Conservation (phyloP, 2,888 invertebrate species). For the Xylophagus ater region DNA sequence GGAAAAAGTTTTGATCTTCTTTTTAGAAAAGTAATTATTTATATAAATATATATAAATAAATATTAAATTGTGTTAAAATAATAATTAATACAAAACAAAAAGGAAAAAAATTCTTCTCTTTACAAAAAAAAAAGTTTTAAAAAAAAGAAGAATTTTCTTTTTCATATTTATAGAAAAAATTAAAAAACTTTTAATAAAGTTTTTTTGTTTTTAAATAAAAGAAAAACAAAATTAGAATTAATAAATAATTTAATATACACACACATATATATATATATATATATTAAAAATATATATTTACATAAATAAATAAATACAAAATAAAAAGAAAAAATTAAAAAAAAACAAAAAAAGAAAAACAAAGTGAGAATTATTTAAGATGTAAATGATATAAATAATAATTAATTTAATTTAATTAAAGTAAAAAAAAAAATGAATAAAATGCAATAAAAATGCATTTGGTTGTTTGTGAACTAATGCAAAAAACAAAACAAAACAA, state of each 20-base stretch:
- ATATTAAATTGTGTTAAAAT: no score
- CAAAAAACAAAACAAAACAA: conserved; percentile 8
- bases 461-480: not conserved
- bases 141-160: no score
- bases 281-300: not conserved
- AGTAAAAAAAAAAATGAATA: conserved; percentile 8
- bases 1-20: not conserved
- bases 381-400: conserved; percentile 16
- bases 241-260: not conserved
- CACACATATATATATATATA: conserved; percentile 1
- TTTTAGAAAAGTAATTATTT: no score
- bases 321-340: no score
- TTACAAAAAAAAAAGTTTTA: conserved; percentile 2
- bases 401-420: conserved; percentile 16
- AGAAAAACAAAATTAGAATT: conserved; percentile 1
- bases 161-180: conserved; percentile 3
- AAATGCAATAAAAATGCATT: not conserved
- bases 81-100: conserved; percentile 2
- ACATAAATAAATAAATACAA: conserved; percentile 2
- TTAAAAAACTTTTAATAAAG: conserved; percentile 1
- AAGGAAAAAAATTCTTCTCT: conserved; percentile 4
- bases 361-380: conserved; percentile 6
- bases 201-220: conserved; percentile 2
- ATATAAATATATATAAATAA: no score
- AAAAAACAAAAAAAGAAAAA: conserved; percentile 7